Evolutionary conservation across 2,113 vertebrate genomes (phyloP).

Genomic region (Condylura cristata): DNA sequence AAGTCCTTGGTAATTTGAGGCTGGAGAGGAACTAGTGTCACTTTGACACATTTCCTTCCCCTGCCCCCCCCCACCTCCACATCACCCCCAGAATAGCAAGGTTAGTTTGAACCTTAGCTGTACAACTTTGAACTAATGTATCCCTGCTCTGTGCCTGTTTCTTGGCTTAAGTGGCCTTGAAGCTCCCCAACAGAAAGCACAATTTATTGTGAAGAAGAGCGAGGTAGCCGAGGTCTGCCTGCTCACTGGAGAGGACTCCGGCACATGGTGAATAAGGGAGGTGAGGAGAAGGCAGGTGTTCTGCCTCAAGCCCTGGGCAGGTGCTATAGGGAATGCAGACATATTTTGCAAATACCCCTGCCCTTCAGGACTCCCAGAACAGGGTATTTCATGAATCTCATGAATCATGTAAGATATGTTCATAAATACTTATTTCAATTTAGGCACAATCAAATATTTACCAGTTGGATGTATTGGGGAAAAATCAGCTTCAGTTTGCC

Average conservation of each 20-base stretch:
- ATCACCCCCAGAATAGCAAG: neutral
- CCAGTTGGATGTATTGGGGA: neutral
- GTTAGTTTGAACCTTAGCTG: neutral
- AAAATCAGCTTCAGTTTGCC: neutral
- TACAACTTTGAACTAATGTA: fast-evolving
- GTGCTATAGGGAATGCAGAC: neutral
- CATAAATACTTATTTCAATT: neutral
- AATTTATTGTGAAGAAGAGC: neutral
- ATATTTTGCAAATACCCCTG: neutral
- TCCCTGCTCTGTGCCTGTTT: neutral
- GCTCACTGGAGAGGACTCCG: neutral
- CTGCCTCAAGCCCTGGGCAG: fast-evolving
- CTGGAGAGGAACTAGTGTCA: too few relatives aligned
- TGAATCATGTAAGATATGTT: neutral
- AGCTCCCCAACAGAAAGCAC: neutral
- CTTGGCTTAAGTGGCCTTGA: neutral
- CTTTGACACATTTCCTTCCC: neutral
- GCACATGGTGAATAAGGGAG: neutral
- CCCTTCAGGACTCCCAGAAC: neutral
- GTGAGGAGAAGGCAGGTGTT: too few relatives aligned
- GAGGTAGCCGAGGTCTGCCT: fast-evolving
- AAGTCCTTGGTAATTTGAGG: neutral
- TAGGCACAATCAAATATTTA: neutral
- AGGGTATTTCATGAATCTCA: neutral
- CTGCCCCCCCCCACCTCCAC: too few relatives aligned